Base-by-base conservation (phyloP, 2,888 invertebrate species). In the Sphaeridia pumilis region DNA sequence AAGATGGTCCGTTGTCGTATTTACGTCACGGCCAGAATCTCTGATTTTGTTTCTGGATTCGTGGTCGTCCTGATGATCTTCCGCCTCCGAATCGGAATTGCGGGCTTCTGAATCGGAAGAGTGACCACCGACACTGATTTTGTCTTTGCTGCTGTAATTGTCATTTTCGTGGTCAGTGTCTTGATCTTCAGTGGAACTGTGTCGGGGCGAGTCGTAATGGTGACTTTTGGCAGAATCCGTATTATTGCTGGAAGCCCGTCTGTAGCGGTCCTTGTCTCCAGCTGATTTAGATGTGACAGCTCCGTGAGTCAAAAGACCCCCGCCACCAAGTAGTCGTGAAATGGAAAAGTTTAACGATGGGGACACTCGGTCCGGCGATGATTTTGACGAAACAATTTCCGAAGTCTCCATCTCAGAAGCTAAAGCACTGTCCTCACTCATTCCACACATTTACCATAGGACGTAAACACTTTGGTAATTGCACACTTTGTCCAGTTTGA, bases 371-470 rank as follows among this genome's bases (percentile, higher is more conserved):
- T 47, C 51, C 3, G 43, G 51, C 24, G 43, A 52, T 31, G 61
- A 60, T 25, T 62, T 60, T 49, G 57, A 56, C 35, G 53, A 57
- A 46, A 56, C 54, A 38, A 58, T 60, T 52, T 61, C 61, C 35
- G 58, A 55, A 44, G 56, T 57, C 59, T 64, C 64, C 60, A 65
- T 64, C 47, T 62, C 60, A 54, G 62, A 59, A 56, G 62, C 59
- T 52, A 58, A 57, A 46, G 44, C 42, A 43, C 58, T 54, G 46
- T 62, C 63, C 36, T 63, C 65, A 58, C 54, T 65, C 65, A 65
- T 63, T 56, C 62, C 62, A 61, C 65, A 63, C 65, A 65, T 65
- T 60, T 56, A 57, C 5, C n/a, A n/a, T n/a, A n/a, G n/a, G n/a
- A n/a, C n/a, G n/a, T n/a, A n/a, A n/a, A n/a, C n/a, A n/a, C n/a